Base-by-base conservation (phyloP, 2,113 vertebrate genomes). In the Hirundichthys speculiger region DNA sequence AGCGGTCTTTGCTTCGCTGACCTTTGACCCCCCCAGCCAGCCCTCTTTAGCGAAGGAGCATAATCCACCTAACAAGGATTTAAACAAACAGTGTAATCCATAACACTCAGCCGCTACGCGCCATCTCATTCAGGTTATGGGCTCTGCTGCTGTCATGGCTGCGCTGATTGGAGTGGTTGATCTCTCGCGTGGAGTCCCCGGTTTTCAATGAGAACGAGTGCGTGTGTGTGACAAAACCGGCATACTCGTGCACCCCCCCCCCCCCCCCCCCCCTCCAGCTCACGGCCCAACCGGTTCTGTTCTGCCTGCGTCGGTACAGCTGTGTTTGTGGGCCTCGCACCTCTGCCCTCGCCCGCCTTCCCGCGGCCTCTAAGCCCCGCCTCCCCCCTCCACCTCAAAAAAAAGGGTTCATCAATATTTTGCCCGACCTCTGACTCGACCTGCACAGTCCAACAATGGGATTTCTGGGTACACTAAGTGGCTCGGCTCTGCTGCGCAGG, bases 391-490 rank as follows among this genome's bases (percentile, higher is more conserved):
- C 22, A 21, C 7, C 46, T 6, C 49, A 22, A 75, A 84, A 91
- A 89, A 89, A 90, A n/a, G n/a, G n/a, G 84, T 91, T 90, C 84
- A 91, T 92, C 90, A 93, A 92, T 93, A 93, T 93, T 93, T 93
- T 91, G 86, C 77, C 86, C 72, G 92, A 86, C 90, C 91, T 93
- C 90, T 90, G 91, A 93, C 92, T 82, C 60, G 84, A 87, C 89
- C 90, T 73, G 68, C 79, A 64, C 88, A 86, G 85, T 89, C 84
- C 75, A 89, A 92, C 90, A 91, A 92, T 89, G 83, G 87, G 88
- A 89, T 91, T 34, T 92, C 83, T 71, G 89, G 89, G 86, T 91
- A 89, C 88, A 91, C 90, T 91, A 91, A 92, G 90, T 90, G 89
- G 90, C 86, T 87, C 86, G 88, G 86, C 89, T 87, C 85, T 86